Evolutionary conservation across 2,113 vertebrate species (phyloP).

Genomic region (Bubo blakistoni): DNA sequence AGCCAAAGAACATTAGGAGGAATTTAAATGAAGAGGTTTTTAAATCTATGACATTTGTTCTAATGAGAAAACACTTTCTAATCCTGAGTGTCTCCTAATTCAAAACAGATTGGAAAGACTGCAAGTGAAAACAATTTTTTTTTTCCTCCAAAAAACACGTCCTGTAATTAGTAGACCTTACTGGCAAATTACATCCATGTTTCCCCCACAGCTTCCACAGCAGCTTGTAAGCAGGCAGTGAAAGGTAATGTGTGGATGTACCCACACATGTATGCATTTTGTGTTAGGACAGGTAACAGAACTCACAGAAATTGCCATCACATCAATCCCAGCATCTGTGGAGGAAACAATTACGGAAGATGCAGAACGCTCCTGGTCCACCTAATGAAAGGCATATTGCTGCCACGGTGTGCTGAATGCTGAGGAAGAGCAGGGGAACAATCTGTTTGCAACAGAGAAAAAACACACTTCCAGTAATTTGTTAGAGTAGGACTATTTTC

Average conservation of each 20-base stretch:
- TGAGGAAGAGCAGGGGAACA: background rate
- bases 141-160: fast-evolving
- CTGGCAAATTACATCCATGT: background rate
- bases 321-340: background rate
- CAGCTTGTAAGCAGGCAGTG: background rate
- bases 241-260: background rate
- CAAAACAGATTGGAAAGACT: conserved; percentile 50
- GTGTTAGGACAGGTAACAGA: background rate
- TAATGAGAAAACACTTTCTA: conserved; percentile 67
- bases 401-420: background rate
- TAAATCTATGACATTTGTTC: conserved; percentile 68
- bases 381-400: background rate
- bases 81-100: conserved; percentile 37
- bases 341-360: fast-evolving
- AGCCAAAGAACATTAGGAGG: conserved; percentile 68
- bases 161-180: conserved; percentile 1
- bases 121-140: conserved; percentile 34
- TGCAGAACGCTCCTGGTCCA: background rate
- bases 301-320: background rate
- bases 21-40: conserved; percentile 64
- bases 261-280: background rate
- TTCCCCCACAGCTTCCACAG: background rate
- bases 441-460: background rate
- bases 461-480: background rate
- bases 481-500: background rate